Base-by-base conservation (phyloP, 2,888 invertebrate species). In the Hydrotaea diabolus region DNA sequence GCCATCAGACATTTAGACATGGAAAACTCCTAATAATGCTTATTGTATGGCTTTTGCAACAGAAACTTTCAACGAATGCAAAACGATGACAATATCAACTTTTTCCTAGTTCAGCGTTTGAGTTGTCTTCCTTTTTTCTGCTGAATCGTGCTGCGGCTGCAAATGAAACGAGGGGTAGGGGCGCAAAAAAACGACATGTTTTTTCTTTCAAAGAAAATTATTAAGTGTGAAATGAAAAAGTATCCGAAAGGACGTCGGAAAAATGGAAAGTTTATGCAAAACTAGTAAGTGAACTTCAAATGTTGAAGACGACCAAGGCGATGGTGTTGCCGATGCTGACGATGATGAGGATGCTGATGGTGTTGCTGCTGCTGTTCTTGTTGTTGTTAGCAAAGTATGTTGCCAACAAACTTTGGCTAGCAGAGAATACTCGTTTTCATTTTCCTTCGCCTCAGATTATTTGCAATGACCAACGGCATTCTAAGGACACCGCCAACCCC, bases 171-270 rank as follows among this genome's bases (percentile, higher is more conserved):
- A 26, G 26, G 13, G 23, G 26, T n/a, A n/a, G 15, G 0, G 8
- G 26, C 7, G 62, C 62, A 31, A 62, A 36, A 36, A 26, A 1
- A 31, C 2, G 31, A 31, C 31, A 62, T 62, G 39, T 39, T 39
- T 39, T 31, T 23, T 69, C 23, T 69, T 46, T 23, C 66, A 66
- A 36, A 46, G 19, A 69, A 69, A 69, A 69, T 69, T 69, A 69
- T 69, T 69, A 69, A 69, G 69, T 69, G 69, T 69, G 69, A 69
- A 69, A 46, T 46, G 69, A 46, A 69, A 46, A 69, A 69, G 46
- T 69, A 46, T 36, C 62, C 62, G 17, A 26, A 62, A 62, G 31
- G 62, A 62, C 62, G 36, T 36, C 2, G 36, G 62, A 62, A 62
- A 36, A 62, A 36, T 62, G 15, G 62, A 62, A 62, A 62, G 62